phyloP scores from a whole-genome alignment of 1,140 invertebrate species.

The Triops cancriformis region DNA sequence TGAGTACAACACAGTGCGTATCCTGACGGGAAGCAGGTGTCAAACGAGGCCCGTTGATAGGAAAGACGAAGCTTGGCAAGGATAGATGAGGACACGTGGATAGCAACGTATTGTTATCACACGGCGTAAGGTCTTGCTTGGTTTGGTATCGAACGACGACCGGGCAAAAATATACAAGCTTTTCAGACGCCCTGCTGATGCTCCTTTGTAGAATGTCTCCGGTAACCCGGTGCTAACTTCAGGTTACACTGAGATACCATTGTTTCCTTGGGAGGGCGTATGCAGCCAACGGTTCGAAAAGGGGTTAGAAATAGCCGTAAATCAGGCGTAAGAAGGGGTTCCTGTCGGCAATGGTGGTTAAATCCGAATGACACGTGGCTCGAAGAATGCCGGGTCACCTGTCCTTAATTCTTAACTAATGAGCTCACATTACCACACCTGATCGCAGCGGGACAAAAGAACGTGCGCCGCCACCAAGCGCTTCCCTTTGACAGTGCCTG shows the following conservation, averaged over 20 bases:
- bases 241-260: neutral
- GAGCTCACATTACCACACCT: slow-evolving; percentile 2
- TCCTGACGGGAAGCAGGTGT: slow-evolving; percentile 3
- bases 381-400: slow-evolving; percentile 8
- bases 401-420: neutral
- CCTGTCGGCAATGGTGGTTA: neutral
- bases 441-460: neutral
- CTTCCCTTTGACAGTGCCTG: neutral
- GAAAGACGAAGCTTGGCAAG: neutral
- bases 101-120: slow-evolving; percentile 2
- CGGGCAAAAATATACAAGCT: neutral
- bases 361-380: slow-evolving; percentile 7
- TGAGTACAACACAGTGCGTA: neutral
- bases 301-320: neutral
- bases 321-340: neutral
- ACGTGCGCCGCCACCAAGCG: neutral
- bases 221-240: neutral
- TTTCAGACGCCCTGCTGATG: neutral
- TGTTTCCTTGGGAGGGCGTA: neutral
- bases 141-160: slow-evolving; percentile 5
- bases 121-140: neutral
- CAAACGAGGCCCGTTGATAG: neutral
- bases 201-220: neutral
- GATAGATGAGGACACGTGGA: neutral
- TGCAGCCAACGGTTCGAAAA: neutral